Evolutionary conservation across 2,888 invertebrate genomes (phyloP).

Genomic region (Dynastes grantii): DNA sequence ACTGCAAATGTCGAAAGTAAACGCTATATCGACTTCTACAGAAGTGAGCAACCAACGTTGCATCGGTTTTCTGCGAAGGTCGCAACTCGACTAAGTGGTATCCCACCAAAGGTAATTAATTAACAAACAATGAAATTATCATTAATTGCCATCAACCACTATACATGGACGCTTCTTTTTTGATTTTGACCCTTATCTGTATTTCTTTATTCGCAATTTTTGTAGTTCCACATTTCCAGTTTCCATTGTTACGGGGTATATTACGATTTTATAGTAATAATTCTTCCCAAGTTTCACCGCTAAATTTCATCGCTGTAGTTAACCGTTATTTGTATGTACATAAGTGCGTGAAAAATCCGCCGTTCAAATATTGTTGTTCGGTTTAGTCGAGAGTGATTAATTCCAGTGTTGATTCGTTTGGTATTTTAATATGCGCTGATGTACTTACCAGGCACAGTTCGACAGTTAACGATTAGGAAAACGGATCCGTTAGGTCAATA

Average conservation of each 20-base stretch:
- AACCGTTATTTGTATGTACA: neutral
- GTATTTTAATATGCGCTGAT: slow-evolving; percentile 9
- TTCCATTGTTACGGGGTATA: neutral
- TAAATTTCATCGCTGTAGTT: neutral
- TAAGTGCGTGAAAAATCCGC: neutral
- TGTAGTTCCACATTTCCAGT: too few relatives aligned
- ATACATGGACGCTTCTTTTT: too few relatives aligned
- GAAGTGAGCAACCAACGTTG: too few relatives aligned
- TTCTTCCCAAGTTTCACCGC: neutral
- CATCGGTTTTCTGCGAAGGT: too few relatives aligned
- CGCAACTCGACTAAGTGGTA: too few relatives aligned
- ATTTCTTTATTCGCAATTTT: too few relatives aligned
- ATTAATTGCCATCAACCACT: too few relatives aligned
- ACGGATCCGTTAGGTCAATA: neutral
- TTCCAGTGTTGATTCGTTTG: neutral
- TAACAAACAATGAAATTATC: too few relatives aligned
- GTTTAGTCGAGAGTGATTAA: slow-evolving; percentile 1
- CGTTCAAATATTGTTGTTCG: neutral
- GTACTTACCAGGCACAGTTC: neutral
- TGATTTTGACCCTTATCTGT: too few relatives aligned
- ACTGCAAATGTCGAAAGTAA: too few relatives aligned
- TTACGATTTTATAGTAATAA: neutral
- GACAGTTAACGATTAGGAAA: slow-evolving; percentile 15
- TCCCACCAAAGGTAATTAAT: too few relatives aligned
- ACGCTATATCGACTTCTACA: too few relatives aligned